phyloP scores from a whole-genome alignment of 2,888 invertebrate species.

The Megalurothrips usitatus region DNA sequence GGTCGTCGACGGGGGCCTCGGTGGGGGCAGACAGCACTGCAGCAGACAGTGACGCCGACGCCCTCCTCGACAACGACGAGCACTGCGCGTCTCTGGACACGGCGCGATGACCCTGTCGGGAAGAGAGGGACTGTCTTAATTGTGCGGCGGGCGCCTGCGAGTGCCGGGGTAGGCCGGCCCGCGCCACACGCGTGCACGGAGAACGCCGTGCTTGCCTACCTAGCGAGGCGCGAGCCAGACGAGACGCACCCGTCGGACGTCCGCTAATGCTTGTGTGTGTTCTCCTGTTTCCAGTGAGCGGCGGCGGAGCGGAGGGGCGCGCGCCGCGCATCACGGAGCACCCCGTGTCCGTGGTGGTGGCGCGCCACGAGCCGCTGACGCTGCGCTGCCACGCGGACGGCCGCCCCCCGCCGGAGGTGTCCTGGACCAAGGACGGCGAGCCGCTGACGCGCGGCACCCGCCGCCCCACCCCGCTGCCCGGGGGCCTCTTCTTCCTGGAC shows the following conservation, averaged over 20 bases:
- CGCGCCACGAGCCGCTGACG: constrained; percentile 28
- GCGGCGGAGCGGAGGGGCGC: not conserved
- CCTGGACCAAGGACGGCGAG: constrained; percentile 11
- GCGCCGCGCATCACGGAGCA: constrained; percentile 31
- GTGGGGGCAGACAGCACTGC: not conserved
- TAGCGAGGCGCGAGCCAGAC: too few relatives aligned
- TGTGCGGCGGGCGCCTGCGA: too few relatives aligned
- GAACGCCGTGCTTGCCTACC: too few relatives aligned
- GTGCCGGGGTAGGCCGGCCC: too few relatives aligned
- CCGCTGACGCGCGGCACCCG: not conserved
- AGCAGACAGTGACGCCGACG: not conserved
- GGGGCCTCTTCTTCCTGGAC: not conserved
- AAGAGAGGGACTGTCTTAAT: too few relatives aligned
- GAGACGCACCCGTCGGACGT: too few relatives aligned
- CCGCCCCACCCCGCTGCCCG: constrained; percentile 56
- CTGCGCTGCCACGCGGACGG: constrained; percentile 30
- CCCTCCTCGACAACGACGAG: not conserved
- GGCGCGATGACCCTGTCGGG: too few relatives aligned
- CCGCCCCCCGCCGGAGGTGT: not conserved
- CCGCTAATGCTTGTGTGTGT: not conserved
- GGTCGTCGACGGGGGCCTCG: not conserved
- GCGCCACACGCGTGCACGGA: too few relatives aligned
- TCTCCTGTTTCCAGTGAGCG: not conserved
- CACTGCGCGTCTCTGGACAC: too few relatives aligned
- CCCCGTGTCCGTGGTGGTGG: constrained; percentile 29